These are phyloP conservation scores for Ferrisia virgata DNA, from an alignment of 2,888 invertebrate genomes.

Conservation along the genomic window DNA sequence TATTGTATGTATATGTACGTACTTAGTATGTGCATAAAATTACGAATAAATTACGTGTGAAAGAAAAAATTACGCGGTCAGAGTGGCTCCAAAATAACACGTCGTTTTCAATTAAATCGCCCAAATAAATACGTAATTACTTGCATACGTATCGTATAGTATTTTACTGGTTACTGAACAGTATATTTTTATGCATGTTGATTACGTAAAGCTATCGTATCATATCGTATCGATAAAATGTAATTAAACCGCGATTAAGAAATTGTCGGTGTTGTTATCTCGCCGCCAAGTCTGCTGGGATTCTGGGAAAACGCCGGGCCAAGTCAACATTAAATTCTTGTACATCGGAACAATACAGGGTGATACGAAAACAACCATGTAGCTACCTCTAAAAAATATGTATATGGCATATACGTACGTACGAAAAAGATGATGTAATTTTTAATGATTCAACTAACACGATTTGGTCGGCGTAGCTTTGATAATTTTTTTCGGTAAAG, in stretches of 20 bases:
- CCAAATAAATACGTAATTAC: conserved; percentile 8
- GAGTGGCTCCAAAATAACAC: neutral
- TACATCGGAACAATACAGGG: neutral
- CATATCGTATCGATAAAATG: conserved; percentile 14
- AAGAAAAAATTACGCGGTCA: neutral
- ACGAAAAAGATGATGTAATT: neutral
- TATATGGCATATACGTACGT: neutral
- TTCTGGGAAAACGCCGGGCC: conserved; percentile 6
- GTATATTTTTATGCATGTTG: neutral
- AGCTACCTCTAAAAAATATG: no score
- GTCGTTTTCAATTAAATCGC: neutral
- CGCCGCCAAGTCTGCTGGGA: conserved; percentile 26
- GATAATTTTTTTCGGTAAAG: no score
- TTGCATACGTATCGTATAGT: neutral
- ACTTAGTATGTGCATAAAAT: neutral
- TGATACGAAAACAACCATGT: neutral
- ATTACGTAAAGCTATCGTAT: conserved; percentile 11
- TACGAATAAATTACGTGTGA: no score
- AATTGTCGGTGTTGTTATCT: conserved; percentile 12
- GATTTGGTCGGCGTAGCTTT: no score
- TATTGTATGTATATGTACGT: neutral
- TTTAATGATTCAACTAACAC: neutral
- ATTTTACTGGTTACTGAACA: neutral
- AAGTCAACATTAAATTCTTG: conserved; percentile 4
- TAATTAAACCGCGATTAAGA: conserved; percentile 27